Evolutionary conservation across 1,140 invertebrate genomes (phyloP).

Genomic region (Heliconius himera): DNA sequence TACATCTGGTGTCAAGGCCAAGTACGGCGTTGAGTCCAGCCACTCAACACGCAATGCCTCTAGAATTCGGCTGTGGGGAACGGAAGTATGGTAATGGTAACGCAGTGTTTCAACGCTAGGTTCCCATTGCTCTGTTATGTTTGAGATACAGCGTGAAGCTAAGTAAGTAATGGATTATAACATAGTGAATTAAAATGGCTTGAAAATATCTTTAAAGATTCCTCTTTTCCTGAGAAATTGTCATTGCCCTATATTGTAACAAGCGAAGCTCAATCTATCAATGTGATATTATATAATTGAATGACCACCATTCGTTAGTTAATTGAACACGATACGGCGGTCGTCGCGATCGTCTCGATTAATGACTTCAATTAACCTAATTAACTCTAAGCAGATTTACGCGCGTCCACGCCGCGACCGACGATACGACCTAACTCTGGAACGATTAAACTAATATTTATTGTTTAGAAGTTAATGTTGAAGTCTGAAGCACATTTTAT

Average conservation of each 20-base stretch:
- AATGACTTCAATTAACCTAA: constrained; percentile 76
- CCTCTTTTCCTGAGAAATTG: too few relatives aligned
- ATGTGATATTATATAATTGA: constrained; percentile 65
- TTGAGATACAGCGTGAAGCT: too few relatives aligned
- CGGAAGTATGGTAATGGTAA: too few relatives aligned
- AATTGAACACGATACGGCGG: constrained; percentile 75
- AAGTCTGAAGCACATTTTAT: not conserved
- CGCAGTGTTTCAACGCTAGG: too few relatives aligned
- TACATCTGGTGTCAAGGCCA: too few relatives aligned
- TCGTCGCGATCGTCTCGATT: constrained; percentile 65
- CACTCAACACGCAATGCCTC: too few relatives aligned
- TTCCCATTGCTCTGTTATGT: too few relatives aligned
- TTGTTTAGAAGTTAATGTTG: not conserved
- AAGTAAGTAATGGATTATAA: too few relatives aligned
- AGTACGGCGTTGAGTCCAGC: too few relatives aligned
- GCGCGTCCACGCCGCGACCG: constrained; percentile 43
- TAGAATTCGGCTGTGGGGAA: too few relatives aligned
- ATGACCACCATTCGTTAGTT: constrained; percentile 70
- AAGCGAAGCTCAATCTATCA: not conserved
- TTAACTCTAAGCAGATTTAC: constrained; percentile 72
- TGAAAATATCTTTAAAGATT: too few relatives aligned
- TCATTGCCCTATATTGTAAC: not conserved
- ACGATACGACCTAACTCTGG: constrained; percentile 47
- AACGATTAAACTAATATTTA: constrained; percentile 54
- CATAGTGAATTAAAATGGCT: too few relatives aligned